A percentile compares a stretch with the other conserved stretches of the same genome.
phyloP scores from a whole-genome alignment of 1,140 invertebrate species.

The Glossosoma conforme region DNA sequence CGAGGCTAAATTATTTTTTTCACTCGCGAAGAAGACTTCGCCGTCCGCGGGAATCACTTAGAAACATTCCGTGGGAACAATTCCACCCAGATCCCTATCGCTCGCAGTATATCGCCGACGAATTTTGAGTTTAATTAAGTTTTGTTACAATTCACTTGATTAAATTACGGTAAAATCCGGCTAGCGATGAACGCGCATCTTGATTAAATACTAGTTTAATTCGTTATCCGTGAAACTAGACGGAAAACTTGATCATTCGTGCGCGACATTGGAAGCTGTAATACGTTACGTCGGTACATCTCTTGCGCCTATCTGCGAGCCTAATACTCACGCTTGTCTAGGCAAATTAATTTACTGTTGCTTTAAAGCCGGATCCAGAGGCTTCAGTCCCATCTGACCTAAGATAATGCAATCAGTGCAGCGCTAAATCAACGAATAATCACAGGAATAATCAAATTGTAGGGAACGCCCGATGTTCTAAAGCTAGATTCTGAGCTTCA shows the following conservation, averaged over 20 bases:
- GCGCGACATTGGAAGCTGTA: conserved; percentile 5
- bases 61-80: too few species aligned
- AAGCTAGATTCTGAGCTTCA: conserved; percentile 6
- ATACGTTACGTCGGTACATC: conserved; percentile 2
- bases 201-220: conserved; percentile 10
- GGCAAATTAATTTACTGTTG: too few species aligned
- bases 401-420: conserved; percentile 21
- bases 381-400: too few species aligned
- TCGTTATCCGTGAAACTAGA: conserved; percentile 13
- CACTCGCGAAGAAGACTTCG: not conserved
- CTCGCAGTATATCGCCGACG: too few species aligned
- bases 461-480: conserved; percentile 2
- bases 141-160: conserved; percentile 23
- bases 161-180: conserved; percentile 14
- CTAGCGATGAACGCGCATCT: not conserved
- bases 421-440: conserved; percentile 31
- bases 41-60: too few species aligned
- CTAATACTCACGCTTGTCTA: too few species aligned
- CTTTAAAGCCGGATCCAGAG: too few species aligned
- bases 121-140: conserved; percentile 13
- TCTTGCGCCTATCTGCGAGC: too few species aligned
- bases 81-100: too few species aligned
- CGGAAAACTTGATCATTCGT: conserved; percentile 21
- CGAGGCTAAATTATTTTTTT: conserved; percentile 3
- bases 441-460: conserved; percentile 25